These are phyloP conservation scores for Bradypodion ventrale DNA, from an alignment of 2,797 vertebrate species.

Conservation along the genomic window DNA sequence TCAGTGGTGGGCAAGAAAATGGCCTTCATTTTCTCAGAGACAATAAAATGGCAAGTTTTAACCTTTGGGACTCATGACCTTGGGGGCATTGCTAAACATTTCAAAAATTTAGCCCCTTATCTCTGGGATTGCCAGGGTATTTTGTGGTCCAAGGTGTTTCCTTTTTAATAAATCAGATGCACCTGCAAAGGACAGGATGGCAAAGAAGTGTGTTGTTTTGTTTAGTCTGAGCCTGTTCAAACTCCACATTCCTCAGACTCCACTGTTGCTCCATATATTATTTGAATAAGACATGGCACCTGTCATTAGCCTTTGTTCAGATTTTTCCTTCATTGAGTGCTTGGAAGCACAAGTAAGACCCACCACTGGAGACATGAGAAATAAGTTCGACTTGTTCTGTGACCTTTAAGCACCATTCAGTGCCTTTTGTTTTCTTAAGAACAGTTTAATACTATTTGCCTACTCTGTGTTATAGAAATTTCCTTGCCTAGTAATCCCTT, in stretches of 20 bases:
- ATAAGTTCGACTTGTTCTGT: slow-evolving; percentile 70
- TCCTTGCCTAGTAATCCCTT: slow-evolving; percentile 69
- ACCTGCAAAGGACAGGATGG: slow-evolving; percentile 57
- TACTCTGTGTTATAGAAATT: slow-evolving; percentile 65
- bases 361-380: slow-evolving; percentile 28
- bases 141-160: slow-evolving; percentile 61
- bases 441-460: slow-evolving; percentile 65
- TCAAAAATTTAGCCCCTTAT: slow-evolving; percentile 69
- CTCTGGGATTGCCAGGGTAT: slow-evolving; percentile 66
- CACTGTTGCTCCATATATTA: slow-evolving; percentile 68
- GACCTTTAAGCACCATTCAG: slow-evolving; percentile 69
- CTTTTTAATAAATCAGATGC: slow-evolving; percentile 67
- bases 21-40: slow-evolving; percentile 56
- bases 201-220: slow-evolving; percentile 69
- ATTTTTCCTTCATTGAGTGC: slow-evolving; percentile 68
- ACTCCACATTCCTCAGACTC: slow-evolving; percentile 70
- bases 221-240: slow-evolving; percentile 72
- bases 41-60: slow-evolving; percentile 71
- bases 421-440: slow-evolving; percentile 73
- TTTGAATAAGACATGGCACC: slow-evolving; percentile 74
- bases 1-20: slow-evolving; percentile 62
- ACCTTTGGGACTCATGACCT: slow-evolving; percentile 67
- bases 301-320: slow-evolving; percentile 74
- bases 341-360: slow-evolving; percentile 61
- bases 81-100: slow-evolving; percentile 61